Conservation (phyloP, 2,888 invertebrate genomes). For the Chelonus formosanus region DNA sequence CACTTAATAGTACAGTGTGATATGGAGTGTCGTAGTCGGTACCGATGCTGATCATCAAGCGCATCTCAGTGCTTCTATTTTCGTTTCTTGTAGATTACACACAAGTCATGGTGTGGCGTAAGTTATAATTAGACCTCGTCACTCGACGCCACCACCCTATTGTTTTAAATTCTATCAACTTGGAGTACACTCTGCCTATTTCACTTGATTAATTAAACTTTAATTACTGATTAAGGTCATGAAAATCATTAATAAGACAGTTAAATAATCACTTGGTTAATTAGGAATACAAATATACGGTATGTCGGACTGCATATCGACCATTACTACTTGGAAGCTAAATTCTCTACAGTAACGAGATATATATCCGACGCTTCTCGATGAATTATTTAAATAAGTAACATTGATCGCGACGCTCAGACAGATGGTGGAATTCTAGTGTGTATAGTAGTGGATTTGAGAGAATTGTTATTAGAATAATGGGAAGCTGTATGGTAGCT, state of each 20-base stretch:
- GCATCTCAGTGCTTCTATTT: constrained; percentile 52
- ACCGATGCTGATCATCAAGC: constrained; percentile 26
- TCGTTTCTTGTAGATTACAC: constrained; percentile 55
- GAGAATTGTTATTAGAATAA: constrained; percentile 15
- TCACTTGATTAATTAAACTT: too few species aligned
- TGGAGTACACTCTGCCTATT: neutral
- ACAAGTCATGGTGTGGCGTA: constrained; percentile 43
- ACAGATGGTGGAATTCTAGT: neutral
- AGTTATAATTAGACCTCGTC: constrained; percentile 36
- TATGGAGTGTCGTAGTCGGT: constrained; percentile 11
- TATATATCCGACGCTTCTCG: constrained; percentile 14
- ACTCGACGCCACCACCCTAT: constrained; percentile 23
- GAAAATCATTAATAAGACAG: neutral
- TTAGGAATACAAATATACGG: neutral
- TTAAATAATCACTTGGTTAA: neutral
- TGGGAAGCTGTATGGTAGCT: neutral
- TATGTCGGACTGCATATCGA: constrained; percentile 22
- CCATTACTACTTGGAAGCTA: constrained; percentile 15
- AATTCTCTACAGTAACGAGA: neutral
- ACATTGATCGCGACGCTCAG: constrained; percentile 14
- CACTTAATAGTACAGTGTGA: constrained; percentile 33
- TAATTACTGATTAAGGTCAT: neutral
- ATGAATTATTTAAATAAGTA: constrained; percentile 25
- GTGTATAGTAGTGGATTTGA: too few species aligned
- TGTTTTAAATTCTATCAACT: constrained; percentile 22